A percentile compares a stretch with the other conserved stretches of the same genome.
Conservation (phyloP, 2,888 invertebrate species). For the Conus canariensis region DNA sequence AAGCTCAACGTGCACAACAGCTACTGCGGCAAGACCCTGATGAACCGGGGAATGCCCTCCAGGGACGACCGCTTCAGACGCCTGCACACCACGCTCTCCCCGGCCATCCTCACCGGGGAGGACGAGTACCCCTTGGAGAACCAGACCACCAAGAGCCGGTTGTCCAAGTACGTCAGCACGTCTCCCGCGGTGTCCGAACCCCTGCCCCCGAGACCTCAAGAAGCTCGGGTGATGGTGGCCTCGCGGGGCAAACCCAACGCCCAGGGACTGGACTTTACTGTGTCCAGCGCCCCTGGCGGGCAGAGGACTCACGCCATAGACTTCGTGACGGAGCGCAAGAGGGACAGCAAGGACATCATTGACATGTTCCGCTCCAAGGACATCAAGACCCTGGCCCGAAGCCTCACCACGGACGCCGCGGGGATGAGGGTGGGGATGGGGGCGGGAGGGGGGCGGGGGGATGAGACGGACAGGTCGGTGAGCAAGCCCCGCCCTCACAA, state of each 20-base stretch:
- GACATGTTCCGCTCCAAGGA: constrained; percentile 43
- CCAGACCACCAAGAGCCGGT: constrained; percentile 57
- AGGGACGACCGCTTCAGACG: constrained; percentile 63
- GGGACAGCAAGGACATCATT: constrained; percentile 29
- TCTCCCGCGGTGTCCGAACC: constrained; percentile 27
- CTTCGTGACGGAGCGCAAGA: constrained; percentile 38
- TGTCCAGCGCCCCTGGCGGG: constrained; percentile 30
- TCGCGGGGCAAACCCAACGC: constrained; percentile 40
- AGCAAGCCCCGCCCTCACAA: constrained; percentile 20
- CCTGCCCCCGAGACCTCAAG: neutral
- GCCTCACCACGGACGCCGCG: constrained; percentile 41
- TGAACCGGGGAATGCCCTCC: constrained; percentile 59
- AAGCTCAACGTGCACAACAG: constrained; percentile 63
- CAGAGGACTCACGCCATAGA: constrained; percentile 28
- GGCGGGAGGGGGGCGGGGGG: neutral
- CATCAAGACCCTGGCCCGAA: constrained; percentile 39
- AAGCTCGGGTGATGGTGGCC: constrained; percentile 45
- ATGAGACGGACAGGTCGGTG: constrained; percentile 29
- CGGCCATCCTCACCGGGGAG: constrained; percentile 52
- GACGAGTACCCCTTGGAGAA: constrained; percentile 60
- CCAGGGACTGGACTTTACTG: constrained; percentile 13
- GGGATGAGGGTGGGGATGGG: neutral
- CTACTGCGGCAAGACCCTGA: constrained; percentile 63
- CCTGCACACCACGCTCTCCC: constrained; percentile 59
- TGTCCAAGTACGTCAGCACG: constrained; percentile 57